A percentile compares a stretch with the other conserved stretches of the same genome.
These are phyloP conservation scores for Heteronetta atricapilla DNA, from an alignment of 2,113 vertebrate species.

Conservation along the genomic window DNA sequence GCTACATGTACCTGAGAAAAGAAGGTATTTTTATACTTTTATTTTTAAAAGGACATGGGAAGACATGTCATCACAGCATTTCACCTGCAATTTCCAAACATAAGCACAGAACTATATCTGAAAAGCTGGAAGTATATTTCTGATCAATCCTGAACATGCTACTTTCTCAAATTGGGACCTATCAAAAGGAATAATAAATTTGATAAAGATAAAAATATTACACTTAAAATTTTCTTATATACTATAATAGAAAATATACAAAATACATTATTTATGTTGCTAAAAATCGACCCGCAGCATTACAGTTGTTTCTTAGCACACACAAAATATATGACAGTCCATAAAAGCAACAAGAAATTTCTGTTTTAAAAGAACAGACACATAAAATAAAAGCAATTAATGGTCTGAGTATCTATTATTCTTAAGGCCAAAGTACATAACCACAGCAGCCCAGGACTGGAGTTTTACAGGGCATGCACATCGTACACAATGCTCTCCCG, in stretches of 20 bases:
- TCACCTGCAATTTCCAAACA: constrained; percentile 25
- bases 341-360: constrained; percentile 66
- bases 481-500: constrained; percentile 60
- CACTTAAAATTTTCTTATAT: constrained; percentile 41
- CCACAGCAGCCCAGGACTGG: constrained; percentile 25
- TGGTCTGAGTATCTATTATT: constrained; percentile 51
- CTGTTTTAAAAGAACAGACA: constrained; percentile 56
- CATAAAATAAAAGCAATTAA: constrained; percentile 70
- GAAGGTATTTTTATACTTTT: neutral
- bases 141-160: constrained; percentile 35
- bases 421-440: constrained; percentile 60
- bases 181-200: constrained; percentile 59
- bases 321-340: constrained; percentile 63
- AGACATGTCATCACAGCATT: constrained; percentile 40
- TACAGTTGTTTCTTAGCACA: constrained; percentile 55
- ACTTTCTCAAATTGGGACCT: constrained; percentile 38
- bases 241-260: constrained; percentile 49
- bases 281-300: constrained; percentile 44
- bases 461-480: constrained; percentile 64
- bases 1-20: neutral
- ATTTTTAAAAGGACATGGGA: constrained; percentile 48
- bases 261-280: constrained; percentile 63
- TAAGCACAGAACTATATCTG: constrained; percentile 32
- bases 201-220: constrained; percentile 54
- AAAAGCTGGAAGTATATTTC: constrained; percentile 53